Percentiles rank a stretch among this genome's conserved stretches.
phyloP scores from a whole-genome alignment of 2,797 vertebrate genomes.

The Gallirallus australis region DNA sequence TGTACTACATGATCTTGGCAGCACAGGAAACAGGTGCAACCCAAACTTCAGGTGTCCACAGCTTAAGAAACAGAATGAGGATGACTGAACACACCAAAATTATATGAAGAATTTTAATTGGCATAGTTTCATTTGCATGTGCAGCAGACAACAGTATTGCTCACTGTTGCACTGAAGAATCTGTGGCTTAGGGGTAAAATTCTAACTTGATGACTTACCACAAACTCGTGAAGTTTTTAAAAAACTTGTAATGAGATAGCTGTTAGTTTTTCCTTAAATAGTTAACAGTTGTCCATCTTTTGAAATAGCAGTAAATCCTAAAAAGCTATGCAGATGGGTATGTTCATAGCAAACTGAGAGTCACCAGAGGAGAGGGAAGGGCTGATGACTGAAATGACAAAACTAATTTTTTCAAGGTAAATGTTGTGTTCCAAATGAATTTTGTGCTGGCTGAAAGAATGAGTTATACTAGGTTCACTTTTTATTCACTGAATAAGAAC shows the following conservation, averaged over 20 bases:
- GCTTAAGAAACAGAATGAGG: not conserved
- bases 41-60: not conserved
- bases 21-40: not conserved
- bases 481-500: not conserved
- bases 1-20: not conserved
- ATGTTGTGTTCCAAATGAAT: not conserved
- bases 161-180: not conserved
- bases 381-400: not conserved
- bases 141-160: not conserved
- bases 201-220: not conserved
- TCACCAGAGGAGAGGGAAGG: not conserved
- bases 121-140: not conserved
- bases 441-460: not conserved
- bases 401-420: not conserved
- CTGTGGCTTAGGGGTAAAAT: not conserved
- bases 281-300: not conserved
- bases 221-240: not conserved
- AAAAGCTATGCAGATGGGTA: not conserved
- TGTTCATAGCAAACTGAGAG: not conserved
- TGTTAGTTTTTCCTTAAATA: not conserved
- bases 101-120: not conserved
- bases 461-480: not conserved
- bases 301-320: not conserved
- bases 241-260: not conserved
- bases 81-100: not conserved